Evolutionary conservation across 1,140 invertebrate species (phyloP).

Genomic region (Cecropterus lyciades): DNA sequence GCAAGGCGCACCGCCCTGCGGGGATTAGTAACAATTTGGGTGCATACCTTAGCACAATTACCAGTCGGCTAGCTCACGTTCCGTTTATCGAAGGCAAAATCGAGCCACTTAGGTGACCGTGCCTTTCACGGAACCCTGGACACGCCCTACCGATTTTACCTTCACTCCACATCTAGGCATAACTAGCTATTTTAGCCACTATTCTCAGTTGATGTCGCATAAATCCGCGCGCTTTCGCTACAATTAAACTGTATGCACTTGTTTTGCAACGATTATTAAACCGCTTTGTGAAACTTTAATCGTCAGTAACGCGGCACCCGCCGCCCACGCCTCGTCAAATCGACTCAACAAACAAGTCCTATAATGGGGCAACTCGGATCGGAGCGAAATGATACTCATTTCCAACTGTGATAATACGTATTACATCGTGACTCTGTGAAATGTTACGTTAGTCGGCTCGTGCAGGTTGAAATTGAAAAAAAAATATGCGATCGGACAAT

Average conservation of each 20-base stretch:
- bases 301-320: slow-evolving; percentile 19
- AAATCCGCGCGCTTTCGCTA: slow-evolving; percentile 39
- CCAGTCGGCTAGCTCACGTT: slow-evolving; percentile 41
- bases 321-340: slow-evolving; percentile 23
- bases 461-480: slow-evolving; percentile 51
- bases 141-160: slow-evolving; percentile 54
- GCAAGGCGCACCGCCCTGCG: slow-evolving; percentile 37
- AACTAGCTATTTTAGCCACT: slow-evolving; percentile 35
- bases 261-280: slow-evolving; percentile 36
- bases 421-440: slow-evolving; percentile 44
- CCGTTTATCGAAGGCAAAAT: slow-evolving; percentile 62
- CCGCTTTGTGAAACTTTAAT: slow-evolving; percentile 28
- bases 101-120: slow-evolving; percentile 53
- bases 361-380: not conserved
- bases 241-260: slow-evolving; percentile 29
- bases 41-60: slow-evolving; percentile 51
- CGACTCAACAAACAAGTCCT: slow-evolving; percentile 9
- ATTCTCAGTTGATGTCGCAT: slow-evolving; percentile 36
- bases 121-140: slow-evolving; percentile 64
- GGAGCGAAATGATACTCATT: slow-evolving; percentile 4
- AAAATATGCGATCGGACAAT: slow-evolving; percentile 46
- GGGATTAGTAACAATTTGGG: slow-evolving; percentile 44
- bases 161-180: slow-evolving; percentile 50
- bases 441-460: slow-evolving; percentile 47
- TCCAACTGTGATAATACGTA: not conserved